phyloP scores from a whole-genome alignment of 53 echinoderm and acorn worm genomes.

The Stichopus horrens region DNA sequence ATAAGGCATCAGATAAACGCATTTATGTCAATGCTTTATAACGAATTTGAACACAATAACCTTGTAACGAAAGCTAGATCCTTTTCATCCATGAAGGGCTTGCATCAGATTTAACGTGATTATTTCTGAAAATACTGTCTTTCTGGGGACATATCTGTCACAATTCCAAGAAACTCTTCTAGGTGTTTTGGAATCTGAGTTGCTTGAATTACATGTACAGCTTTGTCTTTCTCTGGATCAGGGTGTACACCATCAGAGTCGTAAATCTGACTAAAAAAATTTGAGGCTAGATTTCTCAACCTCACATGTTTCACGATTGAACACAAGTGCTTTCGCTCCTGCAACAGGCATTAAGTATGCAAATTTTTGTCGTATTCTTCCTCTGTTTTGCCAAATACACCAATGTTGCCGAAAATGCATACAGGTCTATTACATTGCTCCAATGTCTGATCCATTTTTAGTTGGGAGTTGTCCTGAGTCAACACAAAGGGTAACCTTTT shows the following conservation, averaged over 20 bases:
- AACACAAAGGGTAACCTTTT: slow-evolving; percentile 63
- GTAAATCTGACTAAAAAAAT: slow-evolving; percentile 44
- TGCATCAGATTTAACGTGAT: slow-evolving; percentile 58
- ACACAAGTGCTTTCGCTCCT: slow-evolving; percentile 51
- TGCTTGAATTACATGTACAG: not conserved
- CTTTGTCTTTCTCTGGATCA: not conserved
- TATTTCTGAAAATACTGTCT: slow-evolving; percentile 48
- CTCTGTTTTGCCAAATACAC: not conserved
- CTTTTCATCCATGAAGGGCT: slow-evolving; percentile 52
- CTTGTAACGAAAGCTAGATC: slow-evolving; percentile 50
- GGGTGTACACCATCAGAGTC: not conserved
- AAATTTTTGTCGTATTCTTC: slow-evolving; percentile 52
- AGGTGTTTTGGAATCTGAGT: not conserved
- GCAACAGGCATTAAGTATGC: no score
- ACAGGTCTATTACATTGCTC: slow-evolving; percentile 64
- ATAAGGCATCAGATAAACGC: slow-evolving; percentile 38
- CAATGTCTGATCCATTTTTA: slow-evolving; percentile 67
- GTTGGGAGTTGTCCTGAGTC: slow-evolving; percentile 71
- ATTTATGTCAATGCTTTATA: slow-evolving; percentile 42
- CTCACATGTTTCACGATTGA: slow-evolving; percentile 59
- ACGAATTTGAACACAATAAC: slow-evolving; percentile 54
- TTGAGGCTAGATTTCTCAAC: slow-evolving; percentile 25
- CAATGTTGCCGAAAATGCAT: slow-evolving; percentile 64
- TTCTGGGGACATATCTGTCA: slow-evolving; percentile 34
- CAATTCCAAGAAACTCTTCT: not conserved